Conservation (phyloP, 2,113 vertebrate genomes). For the Marcusenius ussheri region DNA sequence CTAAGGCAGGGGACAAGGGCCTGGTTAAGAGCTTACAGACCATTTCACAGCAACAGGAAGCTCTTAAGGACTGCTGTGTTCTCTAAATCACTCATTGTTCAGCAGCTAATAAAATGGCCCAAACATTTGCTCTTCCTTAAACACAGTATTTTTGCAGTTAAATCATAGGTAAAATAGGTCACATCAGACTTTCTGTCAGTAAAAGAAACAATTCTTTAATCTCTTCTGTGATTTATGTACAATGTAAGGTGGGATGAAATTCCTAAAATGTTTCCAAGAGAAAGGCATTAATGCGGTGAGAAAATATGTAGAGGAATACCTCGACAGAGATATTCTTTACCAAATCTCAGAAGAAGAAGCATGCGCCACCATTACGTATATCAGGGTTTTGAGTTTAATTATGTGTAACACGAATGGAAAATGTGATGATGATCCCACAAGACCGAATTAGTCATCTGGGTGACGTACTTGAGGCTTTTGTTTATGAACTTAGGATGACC, state of each 20-base stretch:
- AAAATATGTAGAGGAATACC: background rate
- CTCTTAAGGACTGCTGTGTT: background rate
- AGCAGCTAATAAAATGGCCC: background rate
- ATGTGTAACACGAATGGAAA: background rate
- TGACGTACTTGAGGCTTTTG: background rate
- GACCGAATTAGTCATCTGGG: background rate
- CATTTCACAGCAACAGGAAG: constrained; percentile 13
- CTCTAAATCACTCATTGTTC: background rate
- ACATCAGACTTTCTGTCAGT: background rate
- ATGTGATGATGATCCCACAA: constrained; percentile 5
- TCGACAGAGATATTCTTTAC: background rate
- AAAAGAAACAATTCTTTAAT: background rate
- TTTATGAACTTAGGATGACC: constrained; percentile 1
- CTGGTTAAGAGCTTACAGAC: constrained; percentile 5
- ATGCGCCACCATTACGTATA: background rate
- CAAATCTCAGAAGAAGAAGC: background rate
- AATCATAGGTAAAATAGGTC: background rate
- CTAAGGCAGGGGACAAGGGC: background rate
- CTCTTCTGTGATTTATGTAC: background rate
- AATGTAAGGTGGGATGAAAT: background rate
- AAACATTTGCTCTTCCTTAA: background rate
- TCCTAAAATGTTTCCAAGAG: constrained; percentile 1
- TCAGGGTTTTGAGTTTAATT: background rate
- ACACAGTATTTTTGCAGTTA: background rate
- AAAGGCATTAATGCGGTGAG: constrained; percentile 19